Evolutionary conservation across 1,140 invertebrate genomes (phyloP), one percentile per base, ranked within the genome.

Genomic region (Schlechtendalia chinensis): DNA sequence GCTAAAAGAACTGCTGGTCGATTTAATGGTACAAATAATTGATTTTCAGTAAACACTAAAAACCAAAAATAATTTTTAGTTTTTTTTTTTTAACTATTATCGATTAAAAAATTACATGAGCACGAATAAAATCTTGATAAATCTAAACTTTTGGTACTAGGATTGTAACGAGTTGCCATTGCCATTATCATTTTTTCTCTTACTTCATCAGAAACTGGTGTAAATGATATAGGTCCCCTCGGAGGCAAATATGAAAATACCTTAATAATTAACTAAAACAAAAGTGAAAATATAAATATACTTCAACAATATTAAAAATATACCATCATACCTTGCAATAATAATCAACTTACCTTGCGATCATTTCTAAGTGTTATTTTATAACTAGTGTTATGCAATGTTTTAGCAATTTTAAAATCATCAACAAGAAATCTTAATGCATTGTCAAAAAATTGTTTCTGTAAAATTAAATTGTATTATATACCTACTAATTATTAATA

Each of bases 21-120:
- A 79, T 79, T 79, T 50, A 79, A 50, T 63, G 75, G 75, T 22
- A 79, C 75, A 79, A 79, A 79, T 16, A 79, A 10, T 63, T 79
- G 75, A 29, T 79, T 79, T 11, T 79, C 17, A 5, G 45, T 61
- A 61, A 79, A 79, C 1, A 63, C 75, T 79, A 53, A 63, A 79
- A 61, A 6, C 29, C 19, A 22, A 39, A 39, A 39, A 39, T 39
- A 39, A n/a, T n/a, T 39, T 39, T 4, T 4, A 39, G 8, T 4
- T 39, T 53, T n/a, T 53, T 54, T 11, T 5, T 54, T 11, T 29
- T 29, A n/a, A 27, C 6, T 71, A 17, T 54, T 14, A 54, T 54
- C 10, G 29, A 59, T 45, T 59, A 16, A 59, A 27, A 45, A 47
- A 61, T 6, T 63, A 79, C 75, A 45, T 63, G 56, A 5, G 50